phyloP scores from a whole-genome alignment of 2,113 vertebrate genomes.

The Nothocercus nigrocapillus region DNA sequence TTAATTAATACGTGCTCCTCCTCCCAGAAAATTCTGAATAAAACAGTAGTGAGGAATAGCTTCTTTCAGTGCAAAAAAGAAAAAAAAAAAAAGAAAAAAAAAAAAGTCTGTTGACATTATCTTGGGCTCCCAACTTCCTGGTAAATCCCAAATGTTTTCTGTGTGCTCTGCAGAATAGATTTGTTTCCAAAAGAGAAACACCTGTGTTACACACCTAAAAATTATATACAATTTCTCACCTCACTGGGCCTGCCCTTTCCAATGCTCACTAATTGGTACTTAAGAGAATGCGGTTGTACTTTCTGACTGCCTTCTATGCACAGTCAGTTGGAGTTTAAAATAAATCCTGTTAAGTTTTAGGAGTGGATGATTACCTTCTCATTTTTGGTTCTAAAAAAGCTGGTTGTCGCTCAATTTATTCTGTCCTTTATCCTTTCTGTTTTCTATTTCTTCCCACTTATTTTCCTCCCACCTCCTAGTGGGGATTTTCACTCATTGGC shows the following conservation, averaged over 20 bases:
- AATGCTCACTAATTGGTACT: conserved; percentile 25
- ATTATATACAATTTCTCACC: conserved; percentile 32
- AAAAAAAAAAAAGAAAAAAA: not conserved
- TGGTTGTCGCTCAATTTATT: conserved; percentile 24
- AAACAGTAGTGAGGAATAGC: not conserved
- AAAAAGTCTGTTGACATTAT: not conserved
- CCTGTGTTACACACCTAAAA: conserved; percentile 4
- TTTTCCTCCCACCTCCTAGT: conserved; percentile 20
- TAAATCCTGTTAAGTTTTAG: conserved; percentile 51
- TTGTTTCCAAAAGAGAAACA: conserved; percentile 18
- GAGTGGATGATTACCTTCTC: conserved; percentile 38
- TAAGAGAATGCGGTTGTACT: conserved; percentile 9
- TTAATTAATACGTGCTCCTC: not conserved
- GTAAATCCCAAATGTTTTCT: not conserved
- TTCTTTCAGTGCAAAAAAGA: not conserved
- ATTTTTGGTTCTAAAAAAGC: not conserved
- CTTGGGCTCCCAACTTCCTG: not conserved
- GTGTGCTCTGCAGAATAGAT: not conserved
- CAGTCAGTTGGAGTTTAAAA: conserved; percentile 36
- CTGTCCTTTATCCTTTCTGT: conserved; percentile 12
- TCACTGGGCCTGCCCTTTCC: not conserved
- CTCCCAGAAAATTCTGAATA: not conserved
- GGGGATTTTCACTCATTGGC: conserved; percentile 26
- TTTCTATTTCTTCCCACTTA: conserved; percentile 2
- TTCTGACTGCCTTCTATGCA: not conserved